phyloP scores from a whole-genome alignment of 2,888 invertebrate genomes.

The Orthosia gracilis region DNA sequence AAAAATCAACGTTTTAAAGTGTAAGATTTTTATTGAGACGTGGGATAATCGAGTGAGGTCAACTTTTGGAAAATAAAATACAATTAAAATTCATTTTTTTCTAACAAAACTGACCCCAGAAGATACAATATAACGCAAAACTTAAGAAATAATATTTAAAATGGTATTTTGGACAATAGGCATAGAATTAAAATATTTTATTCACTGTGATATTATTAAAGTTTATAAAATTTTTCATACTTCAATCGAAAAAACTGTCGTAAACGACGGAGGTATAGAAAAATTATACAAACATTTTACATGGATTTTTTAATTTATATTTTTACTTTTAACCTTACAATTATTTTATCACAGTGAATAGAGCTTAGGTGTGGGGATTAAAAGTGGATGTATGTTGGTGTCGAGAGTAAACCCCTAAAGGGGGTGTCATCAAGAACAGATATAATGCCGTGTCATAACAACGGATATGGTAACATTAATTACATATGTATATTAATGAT shows the following conservation, averaged over 20 bases:
- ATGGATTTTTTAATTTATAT: conserved; percentile 64
- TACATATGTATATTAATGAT: conserved; percentile 67
- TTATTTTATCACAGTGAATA: conserved; percentile 85
- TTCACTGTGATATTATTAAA: conserved; percentile 81
- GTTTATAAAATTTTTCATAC: conserved; percentile 58
- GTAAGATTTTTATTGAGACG: conserved; percentile 64
- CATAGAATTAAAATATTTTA: conserved; percentile 66
- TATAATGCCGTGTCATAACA: conserved; percentile 62
- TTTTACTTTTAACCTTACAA: conserved; percentile 66
- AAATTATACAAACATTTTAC: conserved; percentile 62
- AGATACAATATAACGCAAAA: conserved; percentile 47
- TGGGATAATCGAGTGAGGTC: conserved; percentile 59
- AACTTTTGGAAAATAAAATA: conserved; percentile 40
- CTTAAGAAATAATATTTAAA: conserved; percentile 48
- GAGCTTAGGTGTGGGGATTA: conserved; percentile 70
- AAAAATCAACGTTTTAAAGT: conserved; percentile 66
- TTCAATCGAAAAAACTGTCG: conserved; percentile 56
- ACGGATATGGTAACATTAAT: conserved; percentile 64
- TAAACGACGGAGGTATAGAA: conserved; percentile 56
- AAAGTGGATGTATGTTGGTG: conserved; percentile 46
- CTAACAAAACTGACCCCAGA: conserved; percentile 53
- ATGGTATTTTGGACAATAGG: conserved; percentile 58
- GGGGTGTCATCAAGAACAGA: conserved; percentile 48
- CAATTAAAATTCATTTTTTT: conserved; percentile 29
- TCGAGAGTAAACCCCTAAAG: conserved; percentile 53